Evolutionary conservation across 2,113 vertebrate species (phyloP).

Genomic region (Crotalus viridis): DNA sequence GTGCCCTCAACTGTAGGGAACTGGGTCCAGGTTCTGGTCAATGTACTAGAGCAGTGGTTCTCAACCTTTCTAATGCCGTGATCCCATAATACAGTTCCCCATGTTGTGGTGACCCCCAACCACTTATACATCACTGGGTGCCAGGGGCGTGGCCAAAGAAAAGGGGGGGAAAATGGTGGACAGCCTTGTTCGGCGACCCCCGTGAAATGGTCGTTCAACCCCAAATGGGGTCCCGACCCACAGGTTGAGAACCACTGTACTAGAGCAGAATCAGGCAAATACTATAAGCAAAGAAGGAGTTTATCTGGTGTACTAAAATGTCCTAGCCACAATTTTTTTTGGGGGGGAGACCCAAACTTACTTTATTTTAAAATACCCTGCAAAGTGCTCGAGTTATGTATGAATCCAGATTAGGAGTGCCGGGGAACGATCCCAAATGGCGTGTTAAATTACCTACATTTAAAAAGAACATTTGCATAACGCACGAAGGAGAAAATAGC

Average conservation of each 20-base stretch:
- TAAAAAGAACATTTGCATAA: constrained; percentile 54
- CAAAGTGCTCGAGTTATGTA: constrained; percentile 37
- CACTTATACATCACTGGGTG: too few relatives aligned
- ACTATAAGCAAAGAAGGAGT: not conserved
- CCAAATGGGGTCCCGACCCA: too few relatives aligned
- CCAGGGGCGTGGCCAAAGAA: too few relatives aligned
- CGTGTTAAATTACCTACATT: constrained; percentile 37
- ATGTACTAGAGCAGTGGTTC: not conserved
- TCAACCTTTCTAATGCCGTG: too few relatives aligned
- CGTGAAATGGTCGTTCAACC: too few relatives aligned
- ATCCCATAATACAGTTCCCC: too few relatives aligned
- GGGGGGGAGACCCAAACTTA: not conserved
- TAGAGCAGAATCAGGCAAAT: not conserved
- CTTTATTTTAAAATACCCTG: not conserved
- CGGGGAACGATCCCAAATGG: constrained; percentile 7
- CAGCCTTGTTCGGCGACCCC: too few relatives aligned
- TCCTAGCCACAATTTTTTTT: not conserved
- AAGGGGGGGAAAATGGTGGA: too few relatives aligned
- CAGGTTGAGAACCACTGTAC: not conserved
- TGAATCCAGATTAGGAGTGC: constrained; percentile 47
- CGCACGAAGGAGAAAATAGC: constrained; percentile 36
- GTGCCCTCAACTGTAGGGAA: not conserved
- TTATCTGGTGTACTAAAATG: not conserved
- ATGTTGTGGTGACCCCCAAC: too few relatives aligned
- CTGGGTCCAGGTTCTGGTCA: too few relatives aligned